phyloP scores from a whole-genome alignment of 2,113 vertebrate genomes.

The Isurus oxyrinchus region DNA sequence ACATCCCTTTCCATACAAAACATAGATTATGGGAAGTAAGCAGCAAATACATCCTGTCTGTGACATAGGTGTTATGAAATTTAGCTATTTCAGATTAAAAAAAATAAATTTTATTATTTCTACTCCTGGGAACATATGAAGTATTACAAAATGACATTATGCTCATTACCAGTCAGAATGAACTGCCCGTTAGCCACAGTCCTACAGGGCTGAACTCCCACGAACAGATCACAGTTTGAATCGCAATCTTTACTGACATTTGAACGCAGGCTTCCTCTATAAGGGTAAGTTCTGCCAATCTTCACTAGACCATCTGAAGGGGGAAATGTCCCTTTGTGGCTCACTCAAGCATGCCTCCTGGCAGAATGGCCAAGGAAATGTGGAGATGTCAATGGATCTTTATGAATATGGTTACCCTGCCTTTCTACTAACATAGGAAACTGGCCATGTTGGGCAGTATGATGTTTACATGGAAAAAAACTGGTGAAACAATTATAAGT shows the following conservation, averaged over 20 bases:
- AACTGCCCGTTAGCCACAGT: not conserved
- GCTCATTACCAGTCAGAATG: not conserved
- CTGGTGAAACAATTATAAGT: not conserved
- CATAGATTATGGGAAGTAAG: too few relatives aligned
- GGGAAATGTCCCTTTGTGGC: not conserved
- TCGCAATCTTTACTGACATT: not conserved
- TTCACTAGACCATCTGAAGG: not conserved
- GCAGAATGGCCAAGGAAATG: not conserved
- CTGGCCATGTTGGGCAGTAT: not conserved
- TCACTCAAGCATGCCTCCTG: not conserved
- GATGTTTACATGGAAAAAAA: not conserved
- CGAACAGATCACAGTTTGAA: not conserved
- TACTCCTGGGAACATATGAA: not conserved
- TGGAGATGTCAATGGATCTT: not conserved
- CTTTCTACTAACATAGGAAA: not conserved
- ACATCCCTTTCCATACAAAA: too few relatives aligned
- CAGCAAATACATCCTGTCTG: too few relatives aligned
- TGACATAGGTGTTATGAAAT: not conserved
- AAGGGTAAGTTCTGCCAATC: not conserved
- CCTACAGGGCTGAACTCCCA: not conserved
- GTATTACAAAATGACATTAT: not conserved
- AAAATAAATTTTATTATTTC: not conserved
- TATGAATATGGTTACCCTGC: not conserved
- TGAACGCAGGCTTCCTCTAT: not conserved
- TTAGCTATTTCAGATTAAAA: not conserved